phyloP scores from a whole-genome alignment of 30 jellyfish, hydroid and myxozoan genomes.

The Aurelia sp. region DNA sequence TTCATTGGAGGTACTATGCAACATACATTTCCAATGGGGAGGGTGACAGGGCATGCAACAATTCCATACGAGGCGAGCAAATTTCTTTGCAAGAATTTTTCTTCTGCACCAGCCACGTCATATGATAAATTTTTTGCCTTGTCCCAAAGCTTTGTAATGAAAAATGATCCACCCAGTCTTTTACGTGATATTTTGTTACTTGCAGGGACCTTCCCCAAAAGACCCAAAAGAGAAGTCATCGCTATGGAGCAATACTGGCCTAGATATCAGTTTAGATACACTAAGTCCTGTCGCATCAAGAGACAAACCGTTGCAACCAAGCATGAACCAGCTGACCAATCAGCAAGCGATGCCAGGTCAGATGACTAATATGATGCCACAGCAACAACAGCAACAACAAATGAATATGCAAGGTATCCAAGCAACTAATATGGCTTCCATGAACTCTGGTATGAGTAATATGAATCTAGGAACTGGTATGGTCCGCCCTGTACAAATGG shows the following conservation, averaged over 20 bases:
- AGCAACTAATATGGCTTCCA: conserved; percentile 33
- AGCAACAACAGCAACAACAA: conserved; percentile 22
- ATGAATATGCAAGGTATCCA: background rate
- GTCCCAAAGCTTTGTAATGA: too few species aligned
- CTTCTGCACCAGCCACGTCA: too few species aligned
- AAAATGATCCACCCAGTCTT: too few species aligned
- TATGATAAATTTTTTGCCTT: too few species aligned
- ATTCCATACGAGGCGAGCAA: too few species aligned
- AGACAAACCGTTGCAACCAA: conserved; percentile 88
- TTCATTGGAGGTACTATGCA: too few species aligned
- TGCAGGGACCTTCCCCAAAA: conserved; percentile 41
- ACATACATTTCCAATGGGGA: too few species aligned
- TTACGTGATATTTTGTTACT: too few species aligned
- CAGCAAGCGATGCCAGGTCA: conserved; percentile 41
- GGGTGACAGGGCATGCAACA: too few species aligned
- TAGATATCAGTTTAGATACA: conserved; percentile 92
- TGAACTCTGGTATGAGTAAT: conserved; percentile 31
- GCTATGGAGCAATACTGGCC: conserved; percentile 90
- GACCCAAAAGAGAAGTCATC: conserved; percentile 63
- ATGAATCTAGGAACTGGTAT: conserved; percentile 57
- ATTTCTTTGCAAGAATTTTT: too few species aligned
- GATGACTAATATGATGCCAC: background rate
- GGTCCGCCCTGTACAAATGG: conserved; percentile 24
- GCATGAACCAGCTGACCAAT: conserved; percentile 84
- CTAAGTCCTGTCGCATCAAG: conserved; percentile 80